These are phyloP conservation scores for Elegia similella DNA, from an alignment of 2,888 invertebrate genomes.

Conservation along the genomic window DNA sequence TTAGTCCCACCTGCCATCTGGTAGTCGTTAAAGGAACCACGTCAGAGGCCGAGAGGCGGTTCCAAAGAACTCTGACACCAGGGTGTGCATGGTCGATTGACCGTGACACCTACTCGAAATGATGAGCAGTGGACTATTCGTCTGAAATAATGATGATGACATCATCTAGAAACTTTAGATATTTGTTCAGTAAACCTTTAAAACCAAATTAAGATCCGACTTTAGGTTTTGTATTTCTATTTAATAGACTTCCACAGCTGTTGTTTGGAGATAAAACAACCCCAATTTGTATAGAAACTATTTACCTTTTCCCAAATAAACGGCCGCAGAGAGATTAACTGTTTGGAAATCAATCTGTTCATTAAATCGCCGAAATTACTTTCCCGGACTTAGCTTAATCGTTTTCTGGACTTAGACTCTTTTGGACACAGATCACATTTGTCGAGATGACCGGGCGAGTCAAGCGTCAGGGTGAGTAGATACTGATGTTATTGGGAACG, in stretches of 20 bases:
- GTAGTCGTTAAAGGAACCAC: too few relatives aligned
- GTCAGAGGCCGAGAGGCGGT: too few relatives aligned
- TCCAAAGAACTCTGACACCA: too few relatives aligned
- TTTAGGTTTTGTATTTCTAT: background rate
- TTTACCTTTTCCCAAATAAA: slow-evolving; percentile 16
- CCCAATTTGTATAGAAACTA: slow-evolving; percentile 12
- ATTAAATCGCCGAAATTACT: slow-evolving; percentile 14
- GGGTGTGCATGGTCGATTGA: too few relatives aligned
- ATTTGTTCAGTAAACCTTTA: background rate
- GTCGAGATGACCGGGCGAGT: background rate
- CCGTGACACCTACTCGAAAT: too few relatives aligned
- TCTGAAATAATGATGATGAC: background rate
- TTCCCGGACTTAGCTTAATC: background rate
- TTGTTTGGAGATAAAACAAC: background rate
- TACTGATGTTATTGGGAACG: too few relatives aligned
- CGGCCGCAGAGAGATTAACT: slow-evolving; percentile 12
- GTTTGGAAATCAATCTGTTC: slow-evolving; percentile 14
- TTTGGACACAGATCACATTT: background rate
- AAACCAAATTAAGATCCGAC: background rate
- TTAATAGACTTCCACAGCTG: background rate
- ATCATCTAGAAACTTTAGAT: too few relatives aligned
- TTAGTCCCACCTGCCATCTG: too few relatives aligned
- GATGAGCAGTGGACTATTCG: too few relatives aligned
- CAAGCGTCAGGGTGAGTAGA: too few relatives aligned
- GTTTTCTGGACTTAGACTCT: background rate